phyloP scores from a whole-genome alignment of 1,140 invertebrate genomes.

The Gonatopus flavifemur region DNA sequence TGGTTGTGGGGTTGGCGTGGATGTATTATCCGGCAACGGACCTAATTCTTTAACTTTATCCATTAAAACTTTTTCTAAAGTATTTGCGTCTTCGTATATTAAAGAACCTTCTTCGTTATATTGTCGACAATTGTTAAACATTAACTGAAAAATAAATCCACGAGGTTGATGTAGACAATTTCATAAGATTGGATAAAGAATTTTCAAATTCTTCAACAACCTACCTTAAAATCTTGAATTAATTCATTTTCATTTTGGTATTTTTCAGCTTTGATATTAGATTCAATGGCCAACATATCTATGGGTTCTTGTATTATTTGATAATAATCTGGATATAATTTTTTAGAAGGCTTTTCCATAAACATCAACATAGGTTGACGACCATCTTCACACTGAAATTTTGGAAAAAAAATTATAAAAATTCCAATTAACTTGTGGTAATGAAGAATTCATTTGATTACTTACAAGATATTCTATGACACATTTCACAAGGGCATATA shows the following conservation, averaged over 20 bases:
- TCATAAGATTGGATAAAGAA: slow-evolving; percentile 1
- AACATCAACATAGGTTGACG: slow-evolving; percentile 88
- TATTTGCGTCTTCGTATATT: slow-evolving; percentile 92
- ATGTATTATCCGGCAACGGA: slow-evolving; percentile 53
- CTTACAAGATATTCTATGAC: slow-evolving; percentile 76
- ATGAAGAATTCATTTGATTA: slow-evolving; percentile 29
- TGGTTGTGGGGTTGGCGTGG: too few species aligned
- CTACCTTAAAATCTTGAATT: slow-evolving; percentile 69
- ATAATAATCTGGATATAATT: slow-evolving; percentile 95
- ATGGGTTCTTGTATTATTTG: slow-evolving; percentile 92
- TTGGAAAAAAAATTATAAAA: slow-evolving; percentile 2
- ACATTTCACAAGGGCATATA: slow-evolving; percentile 74
- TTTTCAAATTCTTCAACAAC: neutral
- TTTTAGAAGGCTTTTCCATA: slow-evolving; percentile 95
- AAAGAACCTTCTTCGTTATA: slow-evolving; percentile 96
- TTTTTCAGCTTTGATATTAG: slow-evolving; percentile 79
- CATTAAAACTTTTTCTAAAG: slow-evolving; percentile 81
- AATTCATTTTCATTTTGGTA: slow-evolving; percentile 68
- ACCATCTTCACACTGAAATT: slow-evolving; percentile 71
- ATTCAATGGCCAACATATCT: slow-evolving; percentile 91
- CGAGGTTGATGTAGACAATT: neutral
- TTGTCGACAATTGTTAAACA: slow-evolving; percentile 94
- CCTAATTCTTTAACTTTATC: slow-evolving; percentile 81
- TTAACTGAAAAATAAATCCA: slow-evolving; percentile 67
- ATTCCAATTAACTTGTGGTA: neutral